A percentile compares a stretch with the other conserved stretches of the same genome.
Evolutionary conservation across 2,113 vertebrate species (phyloP).

Genomic region (Esox niger): DNA sequence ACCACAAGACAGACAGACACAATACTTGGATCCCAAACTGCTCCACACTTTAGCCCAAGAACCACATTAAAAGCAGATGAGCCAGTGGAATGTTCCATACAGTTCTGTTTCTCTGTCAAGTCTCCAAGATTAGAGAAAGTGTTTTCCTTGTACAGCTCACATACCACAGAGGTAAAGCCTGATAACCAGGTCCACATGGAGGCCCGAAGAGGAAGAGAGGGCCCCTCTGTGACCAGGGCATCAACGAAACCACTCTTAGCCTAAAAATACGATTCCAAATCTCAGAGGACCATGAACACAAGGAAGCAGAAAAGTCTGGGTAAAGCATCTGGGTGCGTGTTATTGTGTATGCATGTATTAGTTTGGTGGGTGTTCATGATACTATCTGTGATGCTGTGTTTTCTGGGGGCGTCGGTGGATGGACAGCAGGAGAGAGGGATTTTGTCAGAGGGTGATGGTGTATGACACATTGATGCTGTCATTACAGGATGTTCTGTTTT

Average conservation of each 20-base stretch:
- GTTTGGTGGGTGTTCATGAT: constrained; percentile 8
- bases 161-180: constrained; percentile 44
- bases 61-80: constrained; percentile 55
- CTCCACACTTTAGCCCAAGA: constrained; percentile 14
- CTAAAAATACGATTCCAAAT: no score
- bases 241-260: neutral
- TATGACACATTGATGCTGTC: neutral
- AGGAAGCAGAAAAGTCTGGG: neutral
- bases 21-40: neutral
- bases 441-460: neutral
- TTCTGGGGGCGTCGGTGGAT: neutral
- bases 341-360: constrained; percentile 2
- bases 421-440: constrained; percentile 19
- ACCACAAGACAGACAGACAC: neutral
- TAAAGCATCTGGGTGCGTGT: neutral
- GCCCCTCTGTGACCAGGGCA: neutral
- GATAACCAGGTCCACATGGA: constrained; percentile 65
- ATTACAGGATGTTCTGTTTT: neutral
- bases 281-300: neutral
- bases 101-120: constrained; percentile 32
- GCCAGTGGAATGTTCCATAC: constrained; percentile 57
- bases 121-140: constrained; percentile 38
- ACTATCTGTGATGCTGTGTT: neutral
- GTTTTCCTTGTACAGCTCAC: constrained; percentile 46
- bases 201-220: constrained; percentile 10